These are phyloP conservation scores for Melospiza georgiana DNA, from an alignment of 2,113 vertebrate species.

Conservation along the genomic window DNA sequence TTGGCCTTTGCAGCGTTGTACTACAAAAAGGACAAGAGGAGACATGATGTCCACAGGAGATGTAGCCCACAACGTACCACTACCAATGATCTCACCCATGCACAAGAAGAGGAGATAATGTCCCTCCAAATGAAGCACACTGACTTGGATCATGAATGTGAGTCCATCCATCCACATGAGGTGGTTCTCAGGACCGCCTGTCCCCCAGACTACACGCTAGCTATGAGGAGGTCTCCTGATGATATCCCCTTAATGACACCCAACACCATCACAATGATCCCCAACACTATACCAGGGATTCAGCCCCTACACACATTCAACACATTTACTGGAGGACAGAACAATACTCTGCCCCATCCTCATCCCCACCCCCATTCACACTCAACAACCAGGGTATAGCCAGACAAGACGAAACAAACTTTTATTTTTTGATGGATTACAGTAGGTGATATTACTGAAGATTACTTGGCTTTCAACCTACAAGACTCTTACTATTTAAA, in stretches of 20 bases:
- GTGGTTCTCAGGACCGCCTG: constrained; percentile 97
- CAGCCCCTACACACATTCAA: constrained; percentile 95
- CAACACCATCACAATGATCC: constrained; percentile 99
- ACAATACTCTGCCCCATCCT: constrained; percentile 93
- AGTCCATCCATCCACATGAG: constrained; percentile 94
- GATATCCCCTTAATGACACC: constrained; percentile 99
- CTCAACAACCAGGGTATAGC: constrained; percentile 99
- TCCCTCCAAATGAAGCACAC: constrained; percentile 99
- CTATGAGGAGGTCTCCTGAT: constrained; percentile 97
- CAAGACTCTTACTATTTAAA: constrained; percentile 85
- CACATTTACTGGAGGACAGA: constrained; percentile 94
- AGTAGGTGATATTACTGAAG: constrained; percentile 78
- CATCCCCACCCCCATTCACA: constrained; percentile 96
- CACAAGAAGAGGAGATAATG: constrained; percentile 99
- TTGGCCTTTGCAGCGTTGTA: constrained; percentile 96
- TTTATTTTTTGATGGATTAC: constrained; percentile 84
- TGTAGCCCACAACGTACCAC: constrained; percentile 94
- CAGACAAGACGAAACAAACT: constrained; percentile 82
- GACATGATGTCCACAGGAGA: constrained; percentile 93
- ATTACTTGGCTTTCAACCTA: constrained; percentile 83
- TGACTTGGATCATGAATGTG: constrained; percentile 96
- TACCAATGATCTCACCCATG: constrained; percentile 92
- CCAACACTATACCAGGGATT: constrained; percentile 96
- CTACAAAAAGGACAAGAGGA: constrained; percentile 98
- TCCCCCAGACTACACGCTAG: constrained; percentile 97